These are phyloP conservation scores for Melanostigma gelatinosum DNA, from an alignment of 2,113 vertebrate genomes.

Conservation along the genomic window DNA sequence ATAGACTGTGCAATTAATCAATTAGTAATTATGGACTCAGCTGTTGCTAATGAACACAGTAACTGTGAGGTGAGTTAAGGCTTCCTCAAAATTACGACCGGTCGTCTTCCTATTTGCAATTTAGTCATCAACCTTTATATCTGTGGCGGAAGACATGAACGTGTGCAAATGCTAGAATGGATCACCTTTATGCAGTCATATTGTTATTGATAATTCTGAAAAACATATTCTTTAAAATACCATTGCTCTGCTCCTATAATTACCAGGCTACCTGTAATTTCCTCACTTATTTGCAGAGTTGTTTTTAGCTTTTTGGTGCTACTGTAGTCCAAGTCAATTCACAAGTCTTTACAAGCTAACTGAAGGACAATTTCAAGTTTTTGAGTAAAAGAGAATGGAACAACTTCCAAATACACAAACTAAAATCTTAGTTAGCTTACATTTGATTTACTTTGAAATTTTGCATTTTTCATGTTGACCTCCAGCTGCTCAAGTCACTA, in stretches of 20 bases:
- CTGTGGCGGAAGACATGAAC: neutral
- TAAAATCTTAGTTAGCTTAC: neutral
- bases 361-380: neutral
- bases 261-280: neutral
- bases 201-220: neutral
- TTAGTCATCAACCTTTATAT: slow-evolving; percentile 11
- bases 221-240: neutral
- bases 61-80: slow-evolving; percentile 37
- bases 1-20: slow-evolving; percentile 84
- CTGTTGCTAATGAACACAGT: slow-evolving; percentile 80
- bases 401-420: neutral
- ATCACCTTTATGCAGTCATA: neutral
- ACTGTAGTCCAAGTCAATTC: neutral
- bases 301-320: neutral
- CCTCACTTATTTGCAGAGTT: neutral
- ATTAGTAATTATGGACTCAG: slow-evolving; percentile 84
- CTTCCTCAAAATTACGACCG: slow-evolving; percentile 5
- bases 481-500: neutral
- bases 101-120: slow-evolving; percentile 12
- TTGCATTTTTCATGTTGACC: neutral
- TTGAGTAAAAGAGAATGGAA: neutral
- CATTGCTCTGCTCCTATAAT: neutral
- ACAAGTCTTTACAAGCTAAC: neutral
- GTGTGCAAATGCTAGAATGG: neutral
- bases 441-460: neutral